Evolutionary conservation across 2,888 invertebrate genomes (phyloP).

Genomic region (Pteria penguin): DNA sequence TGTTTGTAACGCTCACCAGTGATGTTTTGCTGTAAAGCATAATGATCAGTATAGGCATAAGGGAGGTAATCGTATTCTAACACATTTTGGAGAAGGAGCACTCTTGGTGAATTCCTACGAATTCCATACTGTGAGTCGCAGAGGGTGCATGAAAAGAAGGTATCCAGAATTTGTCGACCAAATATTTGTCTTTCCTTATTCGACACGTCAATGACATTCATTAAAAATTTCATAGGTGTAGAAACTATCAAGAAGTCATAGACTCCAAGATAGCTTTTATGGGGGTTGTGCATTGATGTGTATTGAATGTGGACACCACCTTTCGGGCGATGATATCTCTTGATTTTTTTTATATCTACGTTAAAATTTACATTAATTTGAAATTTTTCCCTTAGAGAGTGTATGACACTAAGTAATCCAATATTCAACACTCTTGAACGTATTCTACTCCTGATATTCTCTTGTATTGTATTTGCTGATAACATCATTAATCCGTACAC

Average conservation of each 20-base stretch:
- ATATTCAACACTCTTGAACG: background rate
- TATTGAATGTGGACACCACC: background rate
- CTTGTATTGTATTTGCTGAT: background rate
- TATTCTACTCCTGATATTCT: no score
- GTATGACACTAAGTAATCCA: background rate
- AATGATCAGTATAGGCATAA: background rate
- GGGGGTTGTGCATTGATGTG: background rate
- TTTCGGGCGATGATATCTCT: background rate
- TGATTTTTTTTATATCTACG: background rate
- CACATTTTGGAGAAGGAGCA: background rate
- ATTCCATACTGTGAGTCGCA: background rate
- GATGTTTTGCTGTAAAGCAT: slow-evolving; percentile 5
- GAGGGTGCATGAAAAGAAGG: background rate
- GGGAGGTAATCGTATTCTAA: background rate
- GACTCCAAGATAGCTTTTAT: background rate
- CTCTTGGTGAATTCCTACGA: background rate
- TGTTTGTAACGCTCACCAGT: slow-evolving; percentile 8
- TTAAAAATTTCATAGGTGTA: background rate
- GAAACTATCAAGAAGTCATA: slow-evolving; percentile 24
- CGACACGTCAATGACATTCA: slow-evolving; percentile 3
- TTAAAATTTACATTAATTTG: background rate
- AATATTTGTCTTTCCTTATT: background rate
- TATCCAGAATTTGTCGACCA: background rate
- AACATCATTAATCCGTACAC: slow-evolving; percentile 23
- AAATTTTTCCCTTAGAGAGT: background rate